Base-by-base conservation (phyloP, 2,113 vertebrate species). In the Lophotis ruficrista region DNA sequence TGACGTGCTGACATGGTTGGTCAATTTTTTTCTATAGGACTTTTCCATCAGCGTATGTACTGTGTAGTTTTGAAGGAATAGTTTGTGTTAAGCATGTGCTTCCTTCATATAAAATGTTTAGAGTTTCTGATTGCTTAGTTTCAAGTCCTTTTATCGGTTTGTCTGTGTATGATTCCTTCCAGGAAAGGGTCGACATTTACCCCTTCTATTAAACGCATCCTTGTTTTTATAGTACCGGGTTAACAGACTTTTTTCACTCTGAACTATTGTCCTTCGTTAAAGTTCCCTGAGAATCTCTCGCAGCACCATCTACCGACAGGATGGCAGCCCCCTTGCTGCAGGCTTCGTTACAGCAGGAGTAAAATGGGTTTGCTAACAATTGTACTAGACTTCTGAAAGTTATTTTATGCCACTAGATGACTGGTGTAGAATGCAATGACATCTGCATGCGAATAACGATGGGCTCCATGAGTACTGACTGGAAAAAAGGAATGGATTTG, bases 61-160 rank as follows among this genome's bases (percentile, higher is more conserved):
- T 96, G 96, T 98, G 97, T 98, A 94, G 97, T 98, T 98, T 91
- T 96, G 90, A 97, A 96, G 93, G 96, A 97, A 85, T 89, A 97
- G 96, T 97, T 98, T 98, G 97, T 98, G 97, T 98, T 98, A 97
- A 97, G 97, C 97, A 97, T 98, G 98, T 98, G 97, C 89, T 98
- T 98, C 97, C 95, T 98, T 98, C 97, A 95, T 98, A 98, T 95
- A 92, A 97, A 97, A 88, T 98, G 98, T 98, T 98, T 82, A 79
- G 92, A 97, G 93, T 81, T 97, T 98, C 96, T 68, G 21, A 95
- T 96, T 97, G 96, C 94, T 95, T 96, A 97, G 94, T 98, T 98
- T 96, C 91, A 94, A 70, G 95, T 97, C 95, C 54, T 98, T 81
- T 97, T 97, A 89, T 27, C 48, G 91, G 94, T 97, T 97, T 97